phyloP scores from a whole-genome alignment of 2,113 vertebrate genomes.

The Galemys pyrenaicus region DNA sequence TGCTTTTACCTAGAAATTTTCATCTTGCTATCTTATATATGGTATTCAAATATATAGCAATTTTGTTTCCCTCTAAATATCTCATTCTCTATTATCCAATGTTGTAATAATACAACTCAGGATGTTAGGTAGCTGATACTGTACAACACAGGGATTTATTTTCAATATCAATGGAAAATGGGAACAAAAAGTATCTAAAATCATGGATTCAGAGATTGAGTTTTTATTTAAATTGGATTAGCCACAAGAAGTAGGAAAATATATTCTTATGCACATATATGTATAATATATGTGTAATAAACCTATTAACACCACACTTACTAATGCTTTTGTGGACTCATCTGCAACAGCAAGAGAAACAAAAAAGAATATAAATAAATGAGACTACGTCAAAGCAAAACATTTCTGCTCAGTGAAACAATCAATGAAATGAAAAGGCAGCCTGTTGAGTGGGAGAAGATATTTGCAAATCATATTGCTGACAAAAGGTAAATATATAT shows the following conservation, averaged over 20 bases:
- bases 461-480: too few species aligned
- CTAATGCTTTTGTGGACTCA: too few species aligned
- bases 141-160: neutral
- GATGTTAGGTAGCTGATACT: neutral
- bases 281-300: too few species aligned
- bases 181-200: neutral
- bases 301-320: too few species aligned
- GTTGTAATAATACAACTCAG: neutral
- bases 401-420: too few species aligned
- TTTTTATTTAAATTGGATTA: conserved; percentile 20
- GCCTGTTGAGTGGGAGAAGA: too few species aligned
- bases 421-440: too few species aligned
- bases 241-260: neutral
- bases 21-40: neutral
- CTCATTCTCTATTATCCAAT: neutral
- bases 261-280: too few species aligned
- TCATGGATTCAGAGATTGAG: neutral
- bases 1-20: neutral
- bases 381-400: too few species aligned
- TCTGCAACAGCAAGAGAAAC: too few species aligned
- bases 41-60: neutral
- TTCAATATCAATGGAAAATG: neutral
- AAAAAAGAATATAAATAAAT: too few species aligned
- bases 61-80: conserved; percentile 17
- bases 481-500: too few species aligned